These are phyloP conservation scores for Ceyx erithaca DNA, from an alignment of 2,797 vertebrate species.

Conservation along the genomic window DNA sequence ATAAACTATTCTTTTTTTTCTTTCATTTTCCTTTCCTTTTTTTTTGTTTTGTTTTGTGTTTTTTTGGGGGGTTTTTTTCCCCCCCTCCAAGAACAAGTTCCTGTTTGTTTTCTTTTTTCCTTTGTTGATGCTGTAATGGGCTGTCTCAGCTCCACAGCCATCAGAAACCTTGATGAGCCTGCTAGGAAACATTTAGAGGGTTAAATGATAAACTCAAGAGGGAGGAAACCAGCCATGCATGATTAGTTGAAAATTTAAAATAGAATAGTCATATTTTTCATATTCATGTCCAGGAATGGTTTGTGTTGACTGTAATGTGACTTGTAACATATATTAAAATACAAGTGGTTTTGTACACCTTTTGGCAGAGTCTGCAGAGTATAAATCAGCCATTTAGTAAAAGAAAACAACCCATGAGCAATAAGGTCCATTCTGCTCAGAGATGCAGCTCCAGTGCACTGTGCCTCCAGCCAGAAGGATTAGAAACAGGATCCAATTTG, in stretches of 20 bases:
- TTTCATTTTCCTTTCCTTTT: too few species aligned
- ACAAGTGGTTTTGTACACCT: conserved; percentile 8
- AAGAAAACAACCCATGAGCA: background rate
- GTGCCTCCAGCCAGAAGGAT: background rate
- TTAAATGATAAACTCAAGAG: conserved; percentile 24
- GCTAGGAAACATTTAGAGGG: conserved; percentile 13
- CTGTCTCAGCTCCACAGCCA: background rate
- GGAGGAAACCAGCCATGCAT: background rate
- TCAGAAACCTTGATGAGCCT: background rate
- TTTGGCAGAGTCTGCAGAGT: background rate
- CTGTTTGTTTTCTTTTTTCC: background rate
- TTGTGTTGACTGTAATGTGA: conserved; percentile 6
- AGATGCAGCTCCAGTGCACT: background rate
- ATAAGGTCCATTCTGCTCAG: background rate
- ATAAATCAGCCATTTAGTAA: conserved; percentile 10
- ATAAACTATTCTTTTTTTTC: too few species aligned
- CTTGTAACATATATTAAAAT: conserved; percentile 21
- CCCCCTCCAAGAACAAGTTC: background rate
- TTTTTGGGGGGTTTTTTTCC: too few species aligned
- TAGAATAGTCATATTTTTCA: conserved; percentile 16
- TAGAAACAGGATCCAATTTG: background rate
- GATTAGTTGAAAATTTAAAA: conserved; percentile 42
- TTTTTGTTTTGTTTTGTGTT: too few species aligned
- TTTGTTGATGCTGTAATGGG: background rate
- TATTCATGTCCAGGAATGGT: background rate